Evolutionary conservation across 2,888 invertebrate species (phyloP).

Genomic region (Coelinius sp.): DNA sequence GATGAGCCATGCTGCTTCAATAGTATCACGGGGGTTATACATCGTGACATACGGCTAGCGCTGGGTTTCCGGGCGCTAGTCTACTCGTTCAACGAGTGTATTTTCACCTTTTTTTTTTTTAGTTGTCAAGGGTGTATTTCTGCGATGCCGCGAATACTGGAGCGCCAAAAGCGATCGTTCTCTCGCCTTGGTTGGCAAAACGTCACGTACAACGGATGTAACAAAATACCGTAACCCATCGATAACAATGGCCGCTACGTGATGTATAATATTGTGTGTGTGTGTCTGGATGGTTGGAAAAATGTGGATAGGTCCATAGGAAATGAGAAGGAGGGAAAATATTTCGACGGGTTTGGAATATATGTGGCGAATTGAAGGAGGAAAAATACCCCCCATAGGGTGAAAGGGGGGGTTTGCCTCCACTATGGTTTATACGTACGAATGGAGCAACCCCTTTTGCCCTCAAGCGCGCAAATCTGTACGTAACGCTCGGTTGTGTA

Average conservation of each 20-base stretch:
- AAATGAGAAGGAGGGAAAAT: background rate
- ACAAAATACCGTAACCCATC: constrained; percentile 52
- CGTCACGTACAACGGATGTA: constrained; percentile 51
- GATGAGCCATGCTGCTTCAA: constrained; percentile 28
- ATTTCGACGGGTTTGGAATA: constrained; percentile 18
- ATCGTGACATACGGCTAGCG: constrained; percentile 27
- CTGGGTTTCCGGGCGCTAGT: background rate
- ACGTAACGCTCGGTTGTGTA: constrained; percentile 59
- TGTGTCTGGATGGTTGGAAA: background rate
- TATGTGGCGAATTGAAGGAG: constrained; percentile 3
- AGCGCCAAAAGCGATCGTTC: constrained; percentile 28
- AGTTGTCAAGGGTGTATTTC: constrained; percentile 24
- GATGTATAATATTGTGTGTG: constrained; percentile 1
- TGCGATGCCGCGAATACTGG: constrained; percentile 25
- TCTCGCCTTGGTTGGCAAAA: constrained; percentile 48
- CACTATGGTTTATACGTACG: constrained; percentile 55
- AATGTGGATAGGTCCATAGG: background rate
- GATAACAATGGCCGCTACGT: constrained; percentile 48
- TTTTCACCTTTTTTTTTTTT: constrained; percentile 14
- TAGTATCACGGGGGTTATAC: constrained; percentile 16
- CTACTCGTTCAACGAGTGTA: background rate
- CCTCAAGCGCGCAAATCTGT: constrained; percentile 51
- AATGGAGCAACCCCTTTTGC: constrained; percentile 57
- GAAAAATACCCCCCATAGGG: background rate
- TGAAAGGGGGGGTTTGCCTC: constrained; percentile 22